Conservation (phyloP, 2,797 vertebrate species). For the Champsocephalus esox region DNA sequence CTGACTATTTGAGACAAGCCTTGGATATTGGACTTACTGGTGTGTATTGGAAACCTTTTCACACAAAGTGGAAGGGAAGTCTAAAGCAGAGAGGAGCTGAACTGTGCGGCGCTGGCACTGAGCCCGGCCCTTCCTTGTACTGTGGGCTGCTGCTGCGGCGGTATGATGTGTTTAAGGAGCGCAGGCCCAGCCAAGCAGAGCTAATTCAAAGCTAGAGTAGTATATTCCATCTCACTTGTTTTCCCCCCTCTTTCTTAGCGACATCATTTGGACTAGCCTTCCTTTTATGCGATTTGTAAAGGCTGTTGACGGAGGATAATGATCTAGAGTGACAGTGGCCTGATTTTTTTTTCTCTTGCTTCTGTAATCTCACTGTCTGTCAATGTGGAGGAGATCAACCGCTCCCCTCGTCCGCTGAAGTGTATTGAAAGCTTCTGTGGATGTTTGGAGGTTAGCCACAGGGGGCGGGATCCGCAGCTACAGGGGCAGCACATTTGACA, state of each 20-base stretch:
- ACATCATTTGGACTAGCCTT: constrained; percentile 69
- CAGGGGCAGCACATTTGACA: constrained; percentile 47
- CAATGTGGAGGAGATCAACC: constrained; percentile 64
- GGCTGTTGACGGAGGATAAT: constrained; percentile 74
- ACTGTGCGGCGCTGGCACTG: constrained; percentile 42
- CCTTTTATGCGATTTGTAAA: constrained; percentile 73
- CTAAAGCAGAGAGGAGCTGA: constrained; percentile 53
- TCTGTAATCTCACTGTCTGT: constrained; percentile 66
- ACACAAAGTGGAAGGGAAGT: constrained; percentile 59
- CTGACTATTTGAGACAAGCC: constrained; percentile 58
- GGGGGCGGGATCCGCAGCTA: constrained; percentile 54
- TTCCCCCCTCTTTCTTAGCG: constrained; percentile 39
- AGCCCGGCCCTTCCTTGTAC: constrained; percentile 48
- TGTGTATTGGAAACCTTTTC: constrained; percentile 59
- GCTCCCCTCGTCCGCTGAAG: constrained; percentile 35
- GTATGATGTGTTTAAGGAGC: constrained; percentile 72
- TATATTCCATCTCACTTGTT: constrained; percentile 61
- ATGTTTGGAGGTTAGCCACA: constrained; percentile 67
- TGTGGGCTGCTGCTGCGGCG: constrained; percentile 32
- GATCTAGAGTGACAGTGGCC: constrained; percentile 80
- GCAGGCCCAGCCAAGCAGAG: constrained; percentile 66
- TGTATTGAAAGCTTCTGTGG: constrained; percentile 61
- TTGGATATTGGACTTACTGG: constrained; percentile 55
- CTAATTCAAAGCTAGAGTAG: constrained; percentile 69
- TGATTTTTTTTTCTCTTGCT: constrained; percentile 61